A percentile compares a stretch with the other conserved stretches of the same genome.
Conservation (phyloP, 2,113 vertebrate genomes). For the Vulpes vulpes region DNA sequence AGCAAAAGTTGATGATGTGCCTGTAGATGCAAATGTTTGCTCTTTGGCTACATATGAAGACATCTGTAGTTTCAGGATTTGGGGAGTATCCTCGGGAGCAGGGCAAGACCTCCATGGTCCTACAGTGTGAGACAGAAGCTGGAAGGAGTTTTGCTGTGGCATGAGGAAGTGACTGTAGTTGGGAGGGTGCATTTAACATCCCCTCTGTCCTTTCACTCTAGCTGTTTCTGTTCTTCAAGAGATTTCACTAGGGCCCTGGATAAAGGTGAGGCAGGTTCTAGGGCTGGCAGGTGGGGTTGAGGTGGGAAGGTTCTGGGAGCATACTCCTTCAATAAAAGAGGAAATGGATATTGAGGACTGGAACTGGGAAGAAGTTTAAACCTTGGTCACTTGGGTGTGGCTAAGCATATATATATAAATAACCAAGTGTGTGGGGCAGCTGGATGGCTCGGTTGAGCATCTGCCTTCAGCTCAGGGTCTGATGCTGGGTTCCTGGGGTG, state of each 20-base stretch:
- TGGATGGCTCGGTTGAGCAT: too few species aligned
- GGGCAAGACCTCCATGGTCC: not conserved
- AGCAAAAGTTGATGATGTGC: not conserved
- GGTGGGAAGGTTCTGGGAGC: not conserved
- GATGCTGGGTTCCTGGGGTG: too few species aligned
- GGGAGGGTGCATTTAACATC: not conserved
- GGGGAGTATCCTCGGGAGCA: not conserved
- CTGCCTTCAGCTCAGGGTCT: too few species aligned
- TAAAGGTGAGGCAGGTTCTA: not conserved
- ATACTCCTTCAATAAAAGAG: not conserved
- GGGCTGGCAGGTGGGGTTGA: not conserved
- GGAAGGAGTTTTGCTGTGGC: not conserved
- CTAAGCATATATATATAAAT: not conserved
- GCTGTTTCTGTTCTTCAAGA: not conserved
- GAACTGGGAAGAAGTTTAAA: constrained; percentile 2
- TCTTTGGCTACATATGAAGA: not conserved
- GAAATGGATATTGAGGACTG: not conserved
- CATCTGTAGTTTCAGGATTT: not conserved
- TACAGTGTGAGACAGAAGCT: not conserved
- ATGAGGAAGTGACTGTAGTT: not conserved
- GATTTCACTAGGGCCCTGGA: not conserved
- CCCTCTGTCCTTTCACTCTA: not conserved
- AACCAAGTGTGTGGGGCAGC: too few species aligned
- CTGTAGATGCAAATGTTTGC: not conserved
- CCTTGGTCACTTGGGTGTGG: not conserved